Percentiles rank a stretch among this genome's conserved stretches.
These are phyloP conservation scores for Epinotia bilunana DNA, from an alignment of 2,888 invertebrate genomes.

Conservation along the genomic window DNA sequence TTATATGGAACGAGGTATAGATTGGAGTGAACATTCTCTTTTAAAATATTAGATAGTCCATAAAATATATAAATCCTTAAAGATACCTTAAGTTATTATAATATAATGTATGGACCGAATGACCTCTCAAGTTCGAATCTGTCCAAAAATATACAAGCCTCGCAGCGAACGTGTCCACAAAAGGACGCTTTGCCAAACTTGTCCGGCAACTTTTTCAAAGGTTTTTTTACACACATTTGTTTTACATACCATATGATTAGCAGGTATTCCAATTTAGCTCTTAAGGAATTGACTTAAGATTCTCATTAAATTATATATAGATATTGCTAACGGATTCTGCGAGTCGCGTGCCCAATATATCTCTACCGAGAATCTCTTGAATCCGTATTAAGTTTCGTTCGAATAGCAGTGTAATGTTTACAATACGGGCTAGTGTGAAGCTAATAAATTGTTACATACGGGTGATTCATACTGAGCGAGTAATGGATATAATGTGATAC, in stretches of 20 bases:
- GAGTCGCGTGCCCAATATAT: constrained; percentile 42
- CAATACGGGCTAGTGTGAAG: constrained; percentile 15
- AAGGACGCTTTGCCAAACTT: constrained; percentile 42
- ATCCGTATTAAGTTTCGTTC: background rate
- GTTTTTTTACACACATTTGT: constrained; percentile 46
- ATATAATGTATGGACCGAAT: background rate
- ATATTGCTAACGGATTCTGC: constrained; percentile 47
- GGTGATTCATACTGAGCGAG: background rate
- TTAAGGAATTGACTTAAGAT: constrained; percentile 14
- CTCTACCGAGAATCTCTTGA: constrained; percentile 1
- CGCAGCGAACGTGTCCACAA: constrained; percentile 30
- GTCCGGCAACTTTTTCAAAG: constrained; percentile 47
- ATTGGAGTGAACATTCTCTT: too few relatives aligned
- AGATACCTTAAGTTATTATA: background rate
- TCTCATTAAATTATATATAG: constrained; percentile 10
- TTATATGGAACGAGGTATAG: too few relatives aligned
- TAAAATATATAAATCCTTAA: background rate
- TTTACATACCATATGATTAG: constrained; percentile 26
- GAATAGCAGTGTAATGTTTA: background rate
- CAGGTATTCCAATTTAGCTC: background rate
- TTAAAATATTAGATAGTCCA: too few relatives aligned
- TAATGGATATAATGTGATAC: background rate
- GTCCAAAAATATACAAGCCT: constrained; percentile 27
- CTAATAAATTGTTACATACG: background rate
- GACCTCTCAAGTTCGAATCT: background rate